Evolutionary conservation across 2,113 vertebrate genomes (phyloP).

Genomic region (Eudyptes chrysolophus): DNA sequence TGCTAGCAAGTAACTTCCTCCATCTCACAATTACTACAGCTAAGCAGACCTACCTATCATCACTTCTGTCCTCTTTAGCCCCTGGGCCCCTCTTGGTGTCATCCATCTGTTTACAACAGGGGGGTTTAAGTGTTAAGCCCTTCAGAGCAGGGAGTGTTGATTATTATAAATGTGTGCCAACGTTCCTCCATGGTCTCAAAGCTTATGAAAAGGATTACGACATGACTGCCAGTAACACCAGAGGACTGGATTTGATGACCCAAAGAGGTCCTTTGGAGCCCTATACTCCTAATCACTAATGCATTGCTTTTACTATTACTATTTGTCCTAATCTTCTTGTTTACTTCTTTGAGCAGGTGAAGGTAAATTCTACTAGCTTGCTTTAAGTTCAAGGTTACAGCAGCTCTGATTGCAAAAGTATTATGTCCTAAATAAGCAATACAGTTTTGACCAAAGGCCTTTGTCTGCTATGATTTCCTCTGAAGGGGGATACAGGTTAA

Average conservation of each 20-base stretch:
- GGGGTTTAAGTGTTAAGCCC: neutral
- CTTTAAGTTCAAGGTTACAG: conserved; percentile 20
- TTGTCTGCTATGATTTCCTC: neutral
- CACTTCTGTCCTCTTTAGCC: neutral
- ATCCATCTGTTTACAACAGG: neutral
- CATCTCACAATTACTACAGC: neutral
- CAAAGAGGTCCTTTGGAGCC: neutral
- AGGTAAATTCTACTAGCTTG: neutral
- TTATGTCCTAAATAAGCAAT: conserved; percentile 5
- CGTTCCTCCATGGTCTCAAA: neutral
- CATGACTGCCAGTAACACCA: neutral
- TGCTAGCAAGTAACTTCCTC: neutral
- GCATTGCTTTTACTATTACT: neutral
- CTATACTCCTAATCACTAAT: neutral
- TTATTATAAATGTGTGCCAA: neutral
- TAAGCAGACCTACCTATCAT: neutral
- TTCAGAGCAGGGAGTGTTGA: neutral
- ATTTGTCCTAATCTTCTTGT: neutral
- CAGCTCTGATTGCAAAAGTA: neutral
- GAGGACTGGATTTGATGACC: conserved; percentile 6
- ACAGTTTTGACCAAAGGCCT: neutral
- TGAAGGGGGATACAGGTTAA: neutral
- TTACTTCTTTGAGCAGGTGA: neutral
- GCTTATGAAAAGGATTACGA: neutral
- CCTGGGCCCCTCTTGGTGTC: neutral